Base-by-base conservation (phyloP, 35 echinoderm and acorn worm species). In the Heliocidaris erythrogramma region DNA sequence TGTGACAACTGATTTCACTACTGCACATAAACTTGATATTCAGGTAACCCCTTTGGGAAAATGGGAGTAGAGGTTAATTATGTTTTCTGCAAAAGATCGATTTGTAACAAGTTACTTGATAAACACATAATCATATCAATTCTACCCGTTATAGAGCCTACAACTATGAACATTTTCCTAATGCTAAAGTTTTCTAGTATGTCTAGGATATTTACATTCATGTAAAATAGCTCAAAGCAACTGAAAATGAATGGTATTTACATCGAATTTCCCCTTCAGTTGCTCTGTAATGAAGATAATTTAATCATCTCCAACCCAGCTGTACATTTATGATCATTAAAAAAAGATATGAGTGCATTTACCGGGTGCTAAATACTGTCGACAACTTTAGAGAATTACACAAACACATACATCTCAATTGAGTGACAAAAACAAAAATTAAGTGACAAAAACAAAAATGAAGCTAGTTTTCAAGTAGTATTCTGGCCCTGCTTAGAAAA, bases 91-190 rank as follows among this genome's bases (percentile, higher is more conserved):
- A 78, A 78, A 78, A 27, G 17, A 78, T 27, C 27, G 65, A 78
- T 27, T 5, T 78, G 27, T 78, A 27, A 78, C 65, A 78, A 78
- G 18, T 24, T 18, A 27, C 27, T 78, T 78, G 18, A 78, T 78
- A 56, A 13, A 13, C 52, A 78, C 21, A 24, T 78, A 78, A 27
- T 78, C 65, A 78, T 78, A 78, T 78, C 65, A 78, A 78, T 78
- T 78, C 65, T 78, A 78, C 65, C 65, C 65, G 65, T 78, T 78
- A 78, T 78, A 78, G 65, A 78, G 65, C 65, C 65, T 78, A 78
- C 65, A 78, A 78, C 65, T 78, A 78, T 78, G 21, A 78, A 78
- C 65, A 78, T 78, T 78, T 27, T 78, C 27, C 65, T 78, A 78
- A 78, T n/a, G n/a, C 65, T 78, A 78, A 78, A 78, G 17, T 17